A percentile compares a stretch with the other conserved stretches of the same genome.
phyloP scores from a whole-genome alignment of 2,113 vertebrate species.

The Lagopus muta region DNA sequence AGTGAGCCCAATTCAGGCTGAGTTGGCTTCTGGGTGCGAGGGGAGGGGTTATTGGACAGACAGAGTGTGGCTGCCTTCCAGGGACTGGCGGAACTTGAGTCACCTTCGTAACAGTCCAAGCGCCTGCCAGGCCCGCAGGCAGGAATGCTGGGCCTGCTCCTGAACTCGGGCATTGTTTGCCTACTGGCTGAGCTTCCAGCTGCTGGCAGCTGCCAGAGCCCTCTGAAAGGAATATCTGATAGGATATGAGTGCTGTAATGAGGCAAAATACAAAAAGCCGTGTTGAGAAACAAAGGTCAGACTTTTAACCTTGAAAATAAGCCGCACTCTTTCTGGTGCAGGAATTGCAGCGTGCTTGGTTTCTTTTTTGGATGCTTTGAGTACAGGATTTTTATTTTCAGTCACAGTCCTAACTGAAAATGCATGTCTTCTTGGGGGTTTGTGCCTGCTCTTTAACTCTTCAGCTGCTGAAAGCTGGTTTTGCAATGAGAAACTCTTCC shows the following conservation, averaged over 20 bases:
- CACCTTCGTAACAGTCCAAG: conserved; percentile 28
- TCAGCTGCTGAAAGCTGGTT: background rate
- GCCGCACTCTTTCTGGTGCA: background rate
- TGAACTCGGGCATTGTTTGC: conserved; percentile 48
- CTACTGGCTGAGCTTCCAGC: conserved; percentile 57
- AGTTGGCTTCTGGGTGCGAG: background rate
- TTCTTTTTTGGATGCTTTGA: background rate
- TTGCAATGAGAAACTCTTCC: background rate
- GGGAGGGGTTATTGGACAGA: background rate
- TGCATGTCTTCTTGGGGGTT: background rate
- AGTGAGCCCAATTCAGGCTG: background rate
- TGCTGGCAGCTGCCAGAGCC: conserved; percentile 40
- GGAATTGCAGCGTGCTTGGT: background rate
- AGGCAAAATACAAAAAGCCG: conserved; percentile 41
- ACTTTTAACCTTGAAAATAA: conserved; percentile 1
- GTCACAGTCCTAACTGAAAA: conserved; percentile 1
- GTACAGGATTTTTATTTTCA: background rate
- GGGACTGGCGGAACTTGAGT: conserved; percentile 1
- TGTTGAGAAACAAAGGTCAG: conserved; percentile 60
- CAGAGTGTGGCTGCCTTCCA: conserved; percentile 55
- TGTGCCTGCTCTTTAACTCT: conserved; percentile 15
- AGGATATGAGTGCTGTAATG: conserved; percentile 36
- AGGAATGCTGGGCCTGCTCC: conserved; percentile 37
- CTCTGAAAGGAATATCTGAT: conserved; percentile 61
- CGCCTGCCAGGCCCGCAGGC: conserved; percentile 48